Evolutionary conservation across 1,140 invertebrate species (phyloP), one percentile per base, ranked within the genome.

Genomic region (Augochlora pura): DNA sequence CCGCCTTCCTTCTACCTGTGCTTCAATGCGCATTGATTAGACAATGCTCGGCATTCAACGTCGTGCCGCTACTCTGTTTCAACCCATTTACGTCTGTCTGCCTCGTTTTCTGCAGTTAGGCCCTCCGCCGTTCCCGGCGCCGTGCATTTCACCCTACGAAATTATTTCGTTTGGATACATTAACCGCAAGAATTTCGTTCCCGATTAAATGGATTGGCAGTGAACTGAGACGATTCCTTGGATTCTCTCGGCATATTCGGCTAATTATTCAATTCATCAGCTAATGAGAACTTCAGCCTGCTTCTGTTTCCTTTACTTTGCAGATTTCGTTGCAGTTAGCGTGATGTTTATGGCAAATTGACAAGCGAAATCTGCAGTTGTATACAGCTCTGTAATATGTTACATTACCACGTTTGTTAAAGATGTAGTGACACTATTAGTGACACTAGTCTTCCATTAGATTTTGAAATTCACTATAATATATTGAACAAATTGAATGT

Each of bases 1-100:
- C 32, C 32, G 4, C 23, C 46, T 2, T 12, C 10, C n/a, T 62
- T 75, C 80, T 79, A 77, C 74, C 83, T 87, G 78, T 65, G 62
- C 73, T 78, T 88, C 88, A 90, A 91, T 90, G 78, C 76, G 79
- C 88, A 88, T 90, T 90, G 88, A 91, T 90, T 87, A 86, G 83
- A 89, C 86, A 88, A 85, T 88, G 77, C 81, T 77, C 84, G 74
- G 78, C 42, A 84, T 86, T 87, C 80, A 86, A 77, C 64, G 52
- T n/a, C 57, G 57, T 71, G 67, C 59, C 52, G 71, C 62, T 67
- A 78, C 69, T 83, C 46, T 79, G 79, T 84, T 82, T 82, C 83
- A 71, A 80, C 65, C 63, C 60, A 85, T 85, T 86, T 81, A 76
- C 62, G 46, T 25, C 32, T 71, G 80, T 68, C 54, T 74, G 57